Evolutionary conservation across 2,888 invertebrate genomes (phyloP).

Genomic region (Aphrophora alni): DNA sequence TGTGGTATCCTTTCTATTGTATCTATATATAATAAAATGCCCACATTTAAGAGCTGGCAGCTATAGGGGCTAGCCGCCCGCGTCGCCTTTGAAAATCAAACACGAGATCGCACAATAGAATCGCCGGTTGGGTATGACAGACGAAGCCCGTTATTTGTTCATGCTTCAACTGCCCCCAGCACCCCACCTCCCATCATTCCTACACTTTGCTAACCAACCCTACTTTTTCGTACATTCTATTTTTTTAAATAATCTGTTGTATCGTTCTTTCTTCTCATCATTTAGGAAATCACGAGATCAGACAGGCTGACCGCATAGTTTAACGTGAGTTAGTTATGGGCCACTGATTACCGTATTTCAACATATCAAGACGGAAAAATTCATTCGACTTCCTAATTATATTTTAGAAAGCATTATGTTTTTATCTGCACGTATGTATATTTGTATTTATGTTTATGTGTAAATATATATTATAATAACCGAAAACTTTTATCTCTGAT

Average conservation of each 20-base stretch:
- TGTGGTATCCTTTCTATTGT: background rate
- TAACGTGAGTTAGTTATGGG: background rate
- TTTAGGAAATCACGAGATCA: background rate
- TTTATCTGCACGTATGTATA: no score
- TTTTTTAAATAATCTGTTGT: background rate
- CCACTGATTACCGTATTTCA: background rate
- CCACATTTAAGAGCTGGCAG: constrained; percentile 9
- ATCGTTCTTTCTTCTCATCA: background rate
- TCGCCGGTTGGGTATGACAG: constrained; percentile 13
- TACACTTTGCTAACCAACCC: constrained; percentile 20
- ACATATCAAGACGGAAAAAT: constrained; percentile 3
- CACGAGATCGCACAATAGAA: constrained; percentile 3
- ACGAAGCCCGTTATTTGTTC: constrained; percentile 22
- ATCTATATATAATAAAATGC: background rate
- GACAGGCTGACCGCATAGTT: background rate
- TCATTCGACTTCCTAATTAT: background rate
- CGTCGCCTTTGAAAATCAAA: constrained; percentile 32
- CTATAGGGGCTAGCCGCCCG: constrained; percentile 29
- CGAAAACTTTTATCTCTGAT: no score
- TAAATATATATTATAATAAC: no score
- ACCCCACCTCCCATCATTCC: background rate
- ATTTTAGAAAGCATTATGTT: no score
- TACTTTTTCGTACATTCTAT: constrained; percentile 15
- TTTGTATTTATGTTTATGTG: no score
- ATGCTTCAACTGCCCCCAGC: constrained; percentile 34